These are phyloP conservation scores for Peromyscus leucopus DNA, from an alignment of 2,113 vertebrate genomes.

Conservation along the genomic window DNA sequence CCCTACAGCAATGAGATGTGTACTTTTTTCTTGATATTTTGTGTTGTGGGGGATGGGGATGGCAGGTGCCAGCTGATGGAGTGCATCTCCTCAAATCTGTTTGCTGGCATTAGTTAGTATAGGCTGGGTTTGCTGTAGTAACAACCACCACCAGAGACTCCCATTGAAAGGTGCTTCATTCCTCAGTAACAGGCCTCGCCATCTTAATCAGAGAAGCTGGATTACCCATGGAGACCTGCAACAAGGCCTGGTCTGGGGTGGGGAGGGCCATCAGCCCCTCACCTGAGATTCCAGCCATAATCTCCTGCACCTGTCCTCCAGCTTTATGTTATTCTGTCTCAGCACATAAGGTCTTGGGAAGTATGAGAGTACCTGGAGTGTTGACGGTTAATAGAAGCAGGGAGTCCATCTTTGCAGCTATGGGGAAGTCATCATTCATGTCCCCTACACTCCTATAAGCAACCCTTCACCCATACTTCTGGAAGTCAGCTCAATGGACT, in stretches of 20 bases:
- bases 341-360: background rate
- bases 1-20: background rate
- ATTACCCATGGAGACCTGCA: background rate
- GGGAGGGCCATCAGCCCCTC: background rate
- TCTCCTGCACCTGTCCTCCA: no score
- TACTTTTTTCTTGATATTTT: background rate
- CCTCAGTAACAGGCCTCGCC: background rate
- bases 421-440: background rate
- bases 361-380: background rate
- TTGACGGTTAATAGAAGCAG: background rate
- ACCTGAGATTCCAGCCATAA: background rate
- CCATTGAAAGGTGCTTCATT: background rate
- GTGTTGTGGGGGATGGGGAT: accelerated
- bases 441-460: background rate
- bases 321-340: background rate
- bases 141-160: background rate
- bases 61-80: background rate
- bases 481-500: background rate
- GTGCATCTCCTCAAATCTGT: background rate
- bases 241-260: background rate
- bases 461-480: background rate
- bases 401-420: background rate
- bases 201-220: background rate
- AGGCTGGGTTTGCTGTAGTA: background rate
- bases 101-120: background rate